Percentiles rank a stretch among this genome's conserved stretches.
phyloP scores from a whole-genome alignment of 2,888 invertebrate species.

The Cataglyphis rosenhaueri region DNA sequence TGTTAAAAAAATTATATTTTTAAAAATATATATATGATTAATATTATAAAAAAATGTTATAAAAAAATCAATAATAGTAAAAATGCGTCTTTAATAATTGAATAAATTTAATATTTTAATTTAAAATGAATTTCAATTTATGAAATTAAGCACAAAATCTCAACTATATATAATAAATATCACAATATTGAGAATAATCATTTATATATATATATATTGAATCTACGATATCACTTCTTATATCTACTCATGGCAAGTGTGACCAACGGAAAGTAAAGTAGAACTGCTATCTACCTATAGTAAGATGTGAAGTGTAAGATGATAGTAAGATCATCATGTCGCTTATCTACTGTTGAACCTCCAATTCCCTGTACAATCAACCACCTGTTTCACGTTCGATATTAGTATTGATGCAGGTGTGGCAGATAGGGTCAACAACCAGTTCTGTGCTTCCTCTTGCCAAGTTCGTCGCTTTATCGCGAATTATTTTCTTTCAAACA shows the following conservation, averaged over 20 bases:
- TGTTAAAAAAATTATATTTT: background rate
- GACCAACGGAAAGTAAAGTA: conserved; percentile 36
- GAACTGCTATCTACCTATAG: conserved; percentile 38
- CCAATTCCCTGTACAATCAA: conserved; percentile 32
- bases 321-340: background rate
- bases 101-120: background rate
- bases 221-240: background rate
- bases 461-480: conserved; percentile 52
- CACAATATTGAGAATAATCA: background rate
- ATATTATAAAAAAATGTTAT: background rate
- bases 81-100: conserved; percentile 9
- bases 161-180: conserved; percentile 6
- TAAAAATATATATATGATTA: background rate
- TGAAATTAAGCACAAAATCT: background rate
- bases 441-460: conserved; percentile 66
- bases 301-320: background rate
- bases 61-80: background rate
- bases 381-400: conserved; percentile 75
- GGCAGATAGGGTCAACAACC: conserved; percentile 79
- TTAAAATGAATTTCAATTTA: background rate
- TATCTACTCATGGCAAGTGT: conserved; percentile 26
- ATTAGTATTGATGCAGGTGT: conserved; percentile 81
- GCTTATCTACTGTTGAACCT: conserved; percentile 30
- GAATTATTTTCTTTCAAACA: conserved; percentile 12
- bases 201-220: background rate